A percentile compares a stretch with the other conserved stretches of the same genome.
Evolutionary conservation across 2,888 invertebrate genomes (phyloP).

Genomic region (Catocala sponsa): DNA sequence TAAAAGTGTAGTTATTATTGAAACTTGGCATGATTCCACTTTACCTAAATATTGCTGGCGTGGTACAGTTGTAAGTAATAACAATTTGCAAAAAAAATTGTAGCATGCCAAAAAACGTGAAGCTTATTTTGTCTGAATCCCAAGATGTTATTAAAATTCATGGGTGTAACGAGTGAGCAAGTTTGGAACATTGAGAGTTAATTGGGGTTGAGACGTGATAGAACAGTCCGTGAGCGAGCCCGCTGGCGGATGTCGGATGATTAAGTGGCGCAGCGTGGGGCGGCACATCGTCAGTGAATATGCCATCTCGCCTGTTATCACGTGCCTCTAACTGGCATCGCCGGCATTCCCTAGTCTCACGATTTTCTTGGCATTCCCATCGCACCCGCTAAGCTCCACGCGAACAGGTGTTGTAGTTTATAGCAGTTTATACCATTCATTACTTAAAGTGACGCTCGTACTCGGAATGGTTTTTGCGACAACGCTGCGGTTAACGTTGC

Average conservation of each 20-base stretch:
- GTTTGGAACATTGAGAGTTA: slow-evolving; percentile 53
- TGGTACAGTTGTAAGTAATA: slow-evolving; percentile 64
- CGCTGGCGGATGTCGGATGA: slow-evolving; percentile 52
- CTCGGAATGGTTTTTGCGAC: slow-evolving; percentile 56
- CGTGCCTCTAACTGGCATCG: slow-evolving; percentile 47
- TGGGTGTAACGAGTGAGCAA: slow-evolving; percentile 38
- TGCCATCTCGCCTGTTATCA: slow-evolving; percentile 58
- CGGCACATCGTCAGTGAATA: slow-evolving; percentile 61
- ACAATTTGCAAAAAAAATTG: slow-evolving; percentile 56
- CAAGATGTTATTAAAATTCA: slow-evolving; percentile 52
- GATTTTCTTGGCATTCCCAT: slow-evolving; percentile 36
- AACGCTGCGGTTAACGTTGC: slow-evolving; percentile 44
- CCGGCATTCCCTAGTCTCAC: slow-evolving; percentile 51
- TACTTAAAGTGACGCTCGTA: slow-evolving; percentile 59
- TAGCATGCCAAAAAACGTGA: slow-evolving; percentile 59
- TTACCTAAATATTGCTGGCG: slow-evolving; percentile 67
- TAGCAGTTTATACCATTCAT: slow-evolving; percentile 61
- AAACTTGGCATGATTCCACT: slow-evolving; percentile 75
- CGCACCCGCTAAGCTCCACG: slow-evolving; percentile 24
- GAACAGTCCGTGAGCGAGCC: slow-evolving; percentile 57
- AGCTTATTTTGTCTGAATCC: slow-evolving; percentile 44
- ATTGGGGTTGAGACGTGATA: slow-evolving; percentile 61
- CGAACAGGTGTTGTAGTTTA: slow-evolving; percentile 50
- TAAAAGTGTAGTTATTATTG: slow-evolving; percentile 62
- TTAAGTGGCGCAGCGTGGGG: slow-evolving; percentile 54